A percentile compares a stretch with the other conserved stretches of the same genome.
Evolutionary conservation across 2,113 vertebrate species (phyloP).

Genomic region (Campylomormyrus tamandua): DNA sequence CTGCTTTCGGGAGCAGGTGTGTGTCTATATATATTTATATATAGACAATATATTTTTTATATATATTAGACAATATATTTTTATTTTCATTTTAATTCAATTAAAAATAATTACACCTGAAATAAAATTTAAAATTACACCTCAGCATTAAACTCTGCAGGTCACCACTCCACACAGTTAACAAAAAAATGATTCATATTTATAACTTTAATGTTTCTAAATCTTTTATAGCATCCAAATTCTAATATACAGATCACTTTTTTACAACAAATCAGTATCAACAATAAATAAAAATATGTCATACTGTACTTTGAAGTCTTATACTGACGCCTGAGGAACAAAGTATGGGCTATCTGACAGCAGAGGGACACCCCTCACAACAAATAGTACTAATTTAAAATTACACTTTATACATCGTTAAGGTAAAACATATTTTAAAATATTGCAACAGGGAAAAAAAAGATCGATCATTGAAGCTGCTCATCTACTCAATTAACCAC

Average conservation of each 20-base stretch:
- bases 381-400: conserved; percentile 59
- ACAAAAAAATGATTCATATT: conserved; percentile 62
- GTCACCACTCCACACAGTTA: conserved; percentile 70
- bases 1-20: conserved; percentile 55
- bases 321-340: conserved; percentile 57
- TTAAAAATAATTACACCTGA: conserved; percentile 68
- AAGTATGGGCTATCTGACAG: conserved; percentile 63
- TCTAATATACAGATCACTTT: conserved; percentile 65
- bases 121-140: conserved; percentile 68
- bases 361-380: conserved; percentile 65
- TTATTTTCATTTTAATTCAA: conserved; percentile 31
- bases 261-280: conserved; percentile 64
- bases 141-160: conserved; percentile 64
- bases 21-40: conserved; percentile 44
- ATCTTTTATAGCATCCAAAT: conserved; percentile 58
- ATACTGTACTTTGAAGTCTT: conserved; percentile 63
- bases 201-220: conserved; percentile 60
- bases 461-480: conserved; percentile 57
- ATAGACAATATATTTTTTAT: too few species aligned
- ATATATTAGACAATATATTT: too few species aligned
- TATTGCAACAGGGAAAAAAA: conserved; percentile 51
- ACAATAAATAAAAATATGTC: conserved; percentile 74
- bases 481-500: conserved; percentile 39
- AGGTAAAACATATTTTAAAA: conserved; percentile 38
- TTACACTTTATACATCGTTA: conserved; percentile 61